Evolutionary conservation across 2,797 vertebrate genomes (phyloP).

Genomic region (Falco berigora): DNA sequence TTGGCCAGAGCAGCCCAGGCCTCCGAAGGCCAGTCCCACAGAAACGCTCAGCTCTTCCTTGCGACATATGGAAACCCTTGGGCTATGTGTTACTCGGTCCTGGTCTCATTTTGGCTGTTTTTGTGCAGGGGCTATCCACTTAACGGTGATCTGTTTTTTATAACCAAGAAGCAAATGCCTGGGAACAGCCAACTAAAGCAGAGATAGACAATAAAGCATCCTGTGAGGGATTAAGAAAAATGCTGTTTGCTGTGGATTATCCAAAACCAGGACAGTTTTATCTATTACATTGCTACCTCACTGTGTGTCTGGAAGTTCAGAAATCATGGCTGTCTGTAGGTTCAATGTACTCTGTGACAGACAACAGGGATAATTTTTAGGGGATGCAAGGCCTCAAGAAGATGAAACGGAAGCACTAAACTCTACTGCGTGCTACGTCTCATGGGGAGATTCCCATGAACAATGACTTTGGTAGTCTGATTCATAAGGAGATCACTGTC

Average conservation of each 20-base stretch:
- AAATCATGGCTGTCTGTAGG: neutral
- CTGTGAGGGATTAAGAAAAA: neutral
- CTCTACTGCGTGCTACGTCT: neutral
- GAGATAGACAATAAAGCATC: neutral
- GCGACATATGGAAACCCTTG: neutral
- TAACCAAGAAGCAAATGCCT: neutral
- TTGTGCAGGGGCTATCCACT: neutral
- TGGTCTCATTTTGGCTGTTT: neutral
- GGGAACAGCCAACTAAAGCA: neutral
- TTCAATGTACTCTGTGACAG: neutral
- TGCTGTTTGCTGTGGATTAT: neutral
- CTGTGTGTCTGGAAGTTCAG: neutral
- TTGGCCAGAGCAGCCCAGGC: neutral
- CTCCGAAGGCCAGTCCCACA: neutral
- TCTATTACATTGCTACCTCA: neutral
- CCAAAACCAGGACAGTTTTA: neutral
- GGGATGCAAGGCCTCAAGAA: neutral
- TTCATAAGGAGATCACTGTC: neutral
- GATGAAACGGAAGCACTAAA: neutral
- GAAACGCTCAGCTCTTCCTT: neutral
- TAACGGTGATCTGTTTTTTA: neutral
- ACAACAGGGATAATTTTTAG: neutral
- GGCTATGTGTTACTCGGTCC: neutral
- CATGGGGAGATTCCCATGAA: neutral
- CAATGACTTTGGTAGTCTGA: neutral